phyloP scores from a whole-genome alignment of 2,113 vertebrate species.

The Onychostoma macrolepis region DNA sequence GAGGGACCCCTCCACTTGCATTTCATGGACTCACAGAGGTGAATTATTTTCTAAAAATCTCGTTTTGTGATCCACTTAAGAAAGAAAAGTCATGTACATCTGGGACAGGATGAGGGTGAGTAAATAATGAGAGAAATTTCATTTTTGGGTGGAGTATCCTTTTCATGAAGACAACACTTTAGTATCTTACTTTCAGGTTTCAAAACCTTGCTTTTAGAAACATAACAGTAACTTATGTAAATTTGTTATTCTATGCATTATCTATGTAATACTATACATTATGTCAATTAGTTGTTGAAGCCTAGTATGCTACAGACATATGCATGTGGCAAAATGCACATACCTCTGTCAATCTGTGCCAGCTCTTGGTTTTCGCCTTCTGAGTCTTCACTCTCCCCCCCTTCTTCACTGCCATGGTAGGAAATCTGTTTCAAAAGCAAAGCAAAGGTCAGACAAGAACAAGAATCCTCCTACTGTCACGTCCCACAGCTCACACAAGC shows the following conservation, averaged over 20 bases:
- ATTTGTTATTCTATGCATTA: background rate
- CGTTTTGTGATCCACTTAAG: too few relatives aligned
- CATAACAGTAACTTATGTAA: background rate
- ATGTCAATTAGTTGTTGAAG: background rate
- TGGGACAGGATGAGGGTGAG: too few relatives aligned
- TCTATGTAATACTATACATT: background rate
- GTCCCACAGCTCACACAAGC: background rate
- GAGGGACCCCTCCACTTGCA: too few relatives aligned
- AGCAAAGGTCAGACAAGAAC: conserved; percentile 41
- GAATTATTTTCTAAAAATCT: too few relatives aligned
- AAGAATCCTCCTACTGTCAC: background rate
- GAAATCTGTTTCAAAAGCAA: conserved; percentile 80
- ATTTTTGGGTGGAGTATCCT: background rate
- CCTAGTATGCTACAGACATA: background rate
- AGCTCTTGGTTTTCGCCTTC: conserved; percentile 93
- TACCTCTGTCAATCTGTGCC: conserved; percentile 91
- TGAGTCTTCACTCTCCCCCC: conserved; percentile 89
- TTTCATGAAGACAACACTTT: background rate
- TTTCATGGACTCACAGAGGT: too few relatives aligned
- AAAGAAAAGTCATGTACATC: too few relatives aligned
- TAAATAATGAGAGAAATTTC: too few relatives aligned
- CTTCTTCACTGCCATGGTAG: conserved; percentile 84
- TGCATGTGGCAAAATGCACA: background rate
- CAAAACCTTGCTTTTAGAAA: background rate
- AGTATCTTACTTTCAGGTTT: background rate